Base-by-base conservation (phyloP, 2,888 invertebrate species). In the Nomada lathburiana region DNA sequence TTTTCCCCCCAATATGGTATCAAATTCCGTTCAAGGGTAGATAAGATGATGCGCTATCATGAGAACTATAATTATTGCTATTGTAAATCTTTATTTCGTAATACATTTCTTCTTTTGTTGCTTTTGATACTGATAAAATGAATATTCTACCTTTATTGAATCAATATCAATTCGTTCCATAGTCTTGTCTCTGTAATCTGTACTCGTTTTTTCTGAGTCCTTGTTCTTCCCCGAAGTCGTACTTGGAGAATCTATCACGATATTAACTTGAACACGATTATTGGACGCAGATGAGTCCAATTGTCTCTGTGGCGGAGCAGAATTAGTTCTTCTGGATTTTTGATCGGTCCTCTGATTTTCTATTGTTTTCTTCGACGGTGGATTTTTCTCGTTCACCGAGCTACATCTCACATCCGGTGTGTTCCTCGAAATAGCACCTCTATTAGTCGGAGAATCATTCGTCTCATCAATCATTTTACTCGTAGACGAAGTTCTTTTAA, bases 291-390 rank as follows among this genome's bases (percentile, higher is more conserved):
- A 76, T 42, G 86, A 85, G 44, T 67, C 85, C 7, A 79, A 63
- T 5, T 89, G 85, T 4, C 91, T 88, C 23, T 91, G 91, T 0
- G 92, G 89, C 1, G 93, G 92, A 0, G 93, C 93, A 3, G 93
- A 93, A 62, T 76, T 91, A 0, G 91, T 91, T n/a, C 90, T 88
- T 16, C 88, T 88, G 5, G 86, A 62, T 59, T 84, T 89, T 10
- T 69, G 70, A 3, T 82, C 79, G 9, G 26, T 26, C 16, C 18
- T 69, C 42, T 63, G 70, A n/a, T 5, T 47, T n/a, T 82, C 78
- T 11, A 9, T 20, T 20, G 53, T 26, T 13, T 72, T 74, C 26
- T 42, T 75, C 26, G 44, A 42, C 2, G 44, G 9, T 13, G 47
- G 11, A 42, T 52, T 69, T 2, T 20, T 82, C n/a, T 82, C 80